Evolutionary conservation across 1,140 invertebrate genomes (phyloP), one percentile per base, ranked within the genome.

Genomic region (Trichonephila clavata): DNA sequence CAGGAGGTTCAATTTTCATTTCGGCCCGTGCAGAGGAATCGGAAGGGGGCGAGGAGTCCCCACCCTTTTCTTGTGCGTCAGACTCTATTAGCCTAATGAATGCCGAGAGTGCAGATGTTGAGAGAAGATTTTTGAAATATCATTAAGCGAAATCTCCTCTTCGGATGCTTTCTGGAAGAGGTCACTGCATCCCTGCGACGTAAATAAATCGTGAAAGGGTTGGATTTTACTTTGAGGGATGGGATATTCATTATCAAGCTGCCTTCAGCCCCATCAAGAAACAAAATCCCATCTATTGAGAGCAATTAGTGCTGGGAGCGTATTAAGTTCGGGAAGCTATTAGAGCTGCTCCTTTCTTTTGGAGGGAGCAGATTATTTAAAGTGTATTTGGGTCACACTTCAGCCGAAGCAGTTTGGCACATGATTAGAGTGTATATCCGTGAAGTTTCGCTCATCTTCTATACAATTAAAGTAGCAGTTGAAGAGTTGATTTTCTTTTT

Each of bases 121-220:
- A 18, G 87, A 57, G 68, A 39, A 86, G 63, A 89, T 89, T 89
- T 89, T 89, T 89, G 87, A 60, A 77, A 89, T 89, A 71, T 89
- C 87, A 77, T 89, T 89, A 89, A 71, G 43, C 10, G 18, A 39
- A 39, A 77, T 77, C 71, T 77, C 71, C 71, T 77, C 32, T 32
- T 21, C 50, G 39, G 83, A 84, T 84, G 18, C 71, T 77, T 77
- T 39, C 71, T 77, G 18, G 71, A 77, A 77, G 71, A 77, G 71
- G 71, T 77, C 71, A 77, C 71, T 32, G 71, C 24, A 68, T 68
- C 65, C 65, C 10, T 24, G 21, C 65, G 65, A 68, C 16, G 71
- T 20, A 39, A 77, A 77, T 77, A 77, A 77, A 77, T 77, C 24
- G 71, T 27, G 71, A 77, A 77, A 77, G 71, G 71, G 71, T 84